These are phyloP conservation scores for Leptestheria dahalacensis DNA, from an alignment of 1,140 invertebrate species.

Conservation along the genomic window DNA sequence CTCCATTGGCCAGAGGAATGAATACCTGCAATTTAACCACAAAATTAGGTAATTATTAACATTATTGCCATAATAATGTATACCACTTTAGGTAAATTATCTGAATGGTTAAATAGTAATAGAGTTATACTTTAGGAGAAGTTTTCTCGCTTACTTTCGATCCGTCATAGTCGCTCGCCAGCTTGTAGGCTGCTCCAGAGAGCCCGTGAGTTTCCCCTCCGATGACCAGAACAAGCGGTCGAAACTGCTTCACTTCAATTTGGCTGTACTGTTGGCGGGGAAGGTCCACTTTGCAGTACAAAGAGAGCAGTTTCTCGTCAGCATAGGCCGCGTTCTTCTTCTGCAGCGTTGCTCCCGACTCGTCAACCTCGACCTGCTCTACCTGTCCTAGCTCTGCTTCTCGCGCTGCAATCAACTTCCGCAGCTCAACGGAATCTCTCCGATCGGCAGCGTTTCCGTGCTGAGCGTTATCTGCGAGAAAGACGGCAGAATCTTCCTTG, in stretches of 20 bases:
- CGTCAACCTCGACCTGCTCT: slow-evolving; percentile 21
- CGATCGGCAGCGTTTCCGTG: background rate
- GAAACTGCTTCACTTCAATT: slow-evolving; percentile 35
- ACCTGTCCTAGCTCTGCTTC: slow-evolving; percentile 33
- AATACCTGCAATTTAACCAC: slow-evolving; percentile 34
- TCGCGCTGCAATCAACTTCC: background rate
- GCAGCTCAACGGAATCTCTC: background rate
- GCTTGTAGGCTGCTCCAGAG: slow-evolving; percentile 44
- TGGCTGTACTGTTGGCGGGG: slow-evolving; percentile 46
- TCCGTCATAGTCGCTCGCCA: slow-evolving; percentile 37
- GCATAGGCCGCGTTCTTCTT: slow-evolving; percentile 22
- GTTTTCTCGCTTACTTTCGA: slow-evolving; percentile 36
- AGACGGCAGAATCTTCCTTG: slow-evolving; percentile 36
- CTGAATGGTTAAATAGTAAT: too few species aligned
- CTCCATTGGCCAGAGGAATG: slow-evolving; percentile 56
- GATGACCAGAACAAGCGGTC: slow-evolving; percentile 48
- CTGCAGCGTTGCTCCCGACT: slow-evolving; percentile 19
- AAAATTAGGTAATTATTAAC: slow-evolving; percentile 23
- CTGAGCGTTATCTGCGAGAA: slow-evolving; percentile 43
- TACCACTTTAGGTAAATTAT: too few species aligned
- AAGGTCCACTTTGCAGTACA: slow-evolving; percentile 25
- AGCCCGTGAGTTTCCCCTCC: slow-evolving; percentile 81
- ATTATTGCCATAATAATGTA: too few species aligned
- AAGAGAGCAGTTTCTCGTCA: slow-evolving; percentile 17
- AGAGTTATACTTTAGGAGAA: background rate